Evolutionary conservation across 2,113 vertebrate species (phyloP).

Genomic region (Tamias sibiricus): DNA sequence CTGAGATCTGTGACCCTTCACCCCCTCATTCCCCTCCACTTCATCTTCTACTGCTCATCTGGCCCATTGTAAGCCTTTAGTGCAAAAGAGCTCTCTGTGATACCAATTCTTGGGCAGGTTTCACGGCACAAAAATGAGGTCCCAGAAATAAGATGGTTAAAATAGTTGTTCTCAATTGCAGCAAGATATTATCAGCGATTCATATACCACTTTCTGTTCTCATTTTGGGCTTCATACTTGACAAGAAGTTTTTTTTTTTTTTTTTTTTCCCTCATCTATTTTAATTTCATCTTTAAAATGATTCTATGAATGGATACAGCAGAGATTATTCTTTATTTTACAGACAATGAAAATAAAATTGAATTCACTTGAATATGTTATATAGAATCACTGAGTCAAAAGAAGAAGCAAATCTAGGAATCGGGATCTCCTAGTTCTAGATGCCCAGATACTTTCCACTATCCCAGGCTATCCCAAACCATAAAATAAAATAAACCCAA

Average conservation of each 20-base stretch:
- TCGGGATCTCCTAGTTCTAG: not conserved
- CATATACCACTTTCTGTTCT: not conserved
- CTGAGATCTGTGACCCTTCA: accelerated
- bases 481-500: not conserved
- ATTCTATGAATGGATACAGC: not conserved
- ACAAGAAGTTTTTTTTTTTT: not conserved
- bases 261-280: not conserved
- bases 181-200: not conserved
- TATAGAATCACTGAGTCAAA: not conserved
- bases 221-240: not conserved
- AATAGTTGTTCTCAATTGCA: not conserved
- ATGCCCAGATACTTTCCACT: not conserved
- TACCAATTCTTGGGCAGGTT: not conserved
- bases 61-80: not conserved
- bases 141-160: not conserved
- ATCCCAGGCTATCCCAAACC: not conserved
- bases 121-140: not conserved
- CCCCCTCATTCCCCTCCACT: accelerated
- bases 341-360: not conserved
- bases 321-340: not conserved
- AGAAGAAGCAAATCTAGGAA: not conserved
- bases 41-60: not conserved
- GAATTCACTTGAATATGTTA: not conserved
- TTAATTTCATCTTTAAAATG: not conserved
- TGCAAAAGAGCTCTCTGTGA: not conserved